Percentiles rank a stretch among this genome's conserved stretches.
Conservation (phyloP, 2,113 vertebrate species). For the Nycticebus coucang region DNA sequence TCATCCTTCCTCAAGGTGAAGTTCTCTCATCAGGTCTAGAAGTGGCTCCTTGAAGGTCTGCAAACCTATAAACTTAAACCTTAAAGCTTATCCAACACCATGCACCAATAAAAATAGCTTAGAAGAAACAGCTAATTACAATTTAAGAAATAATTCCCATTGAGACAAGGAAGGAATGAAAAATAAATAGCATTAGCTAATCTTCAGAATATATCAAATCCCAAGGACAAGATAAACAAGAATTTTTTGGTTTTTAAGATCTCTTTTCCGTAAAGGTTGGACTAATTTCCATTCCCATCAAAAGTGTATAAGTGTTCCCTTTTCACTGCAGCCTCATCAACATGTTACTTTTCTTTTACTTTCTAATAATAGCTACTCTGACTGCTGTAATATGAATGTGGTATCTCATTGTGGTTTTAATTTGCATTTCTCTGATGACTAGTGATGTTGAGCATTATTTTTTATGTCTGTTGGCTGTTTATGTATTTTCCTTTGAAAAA, state of each 20-base stretch:
- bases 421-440: too few species aligned
- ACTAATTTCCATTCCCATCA: too few species aligned
- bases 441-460: too few species aligned
- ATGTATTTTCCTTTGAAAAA: too few species aligned
- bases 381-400: too few species aligned
- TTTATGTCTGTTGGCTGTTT: too few species aligned
- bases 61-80: not conserved
- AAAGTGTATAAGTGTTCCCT: too few species aligned
- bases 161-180: not conserved
- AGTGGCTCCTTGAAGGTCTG: not conserved
- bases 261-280: too few species aligned
- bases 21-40: not conserved
- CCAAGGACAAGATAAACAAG: not conserved
- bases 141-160: not conserved
- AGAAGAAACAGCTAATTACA: not conserved
- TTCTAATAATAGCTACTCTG: too few species aligned
- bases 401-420: too few species aligned
- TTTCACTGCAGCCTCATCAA: too few species aligned
- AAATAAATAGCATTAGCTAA: not conserved
- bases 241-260: not conserved
- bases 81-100: not conserved
- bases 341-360: too few species aligned
- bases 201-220: not conserved
- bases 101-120: not conserved
- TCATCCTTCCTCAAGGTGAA: not conserved